Percentiles rank a stretch among this genome's conserved stretches.
These are phyloP conservation scores for Melangyna quadrimaculata DNA, from an alignment of 2,888 invertebrate genomes.

Conservation along the genomic window DNA sequence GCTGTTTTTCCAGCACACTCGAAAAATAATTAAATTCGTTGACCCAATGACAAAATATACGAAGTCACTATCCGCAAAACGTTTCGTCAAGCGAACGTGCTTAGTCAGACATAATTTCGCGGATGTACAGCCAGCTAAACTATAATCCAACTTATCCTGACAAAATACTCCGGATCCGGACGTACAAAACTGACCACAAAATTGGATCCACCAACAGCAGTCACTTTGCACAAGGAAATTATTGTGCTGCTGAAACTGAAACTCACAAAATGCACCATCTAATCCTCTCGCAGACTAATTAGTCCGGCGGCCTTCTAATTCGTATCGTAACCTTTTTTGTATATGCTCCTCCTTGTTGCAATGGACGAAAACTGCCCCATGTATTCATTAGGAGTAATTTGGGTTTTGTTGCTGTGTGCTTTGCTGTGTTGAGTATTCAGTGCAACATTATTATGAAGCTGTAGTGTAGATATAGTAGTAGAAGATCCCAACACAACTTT, in stretches of 20 bases:
- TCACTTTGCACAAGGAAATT: slow-evolving; percentile 18
- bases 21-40: slow-evolving; percentile 14
- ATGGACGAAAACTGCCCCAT: not conserved
- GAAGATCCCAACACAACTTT: slow-evolving; percentile 1
- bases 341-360: not conserved
- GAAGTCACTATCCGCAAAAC: not conserved
- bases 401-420: slow-evolving; percentile 37
- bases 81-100: not conserved
- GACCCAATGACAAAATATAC: not conserved
- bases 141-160: slow-evolving; percentile 36
- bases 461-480: not conserved
- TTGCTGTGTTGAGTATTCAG: not conserved
- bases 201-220: slow-evolving; percentile 19
- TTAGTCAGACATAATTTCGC: slow-evolving; percentile 33
- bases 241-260: slow-evolving; percentile 21
- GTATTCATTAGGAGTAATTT: slow-evolving; percentile 70
- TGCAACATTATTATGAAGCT: slow-evolving; percentile 21
- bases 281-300: slow-evolving; percentile 45
- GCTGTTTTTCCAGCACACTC: not conserved
- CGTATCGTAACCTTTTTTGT: slow-evolving; percentile 17
- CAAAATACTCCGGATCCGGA: slow-evolving; percentile 15
- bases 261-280: slow-evolving; percentile 25
- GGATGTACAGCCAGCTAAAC: not conserved
- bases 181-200: slow-evolving; percentile 39
- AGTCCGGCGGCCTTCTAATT: slow-evolving; percentile 51